Evolutionary conservation across 1,140 invertebrate genomes (phyloP).

Genomic region (Lineus longissimus): DNA sequence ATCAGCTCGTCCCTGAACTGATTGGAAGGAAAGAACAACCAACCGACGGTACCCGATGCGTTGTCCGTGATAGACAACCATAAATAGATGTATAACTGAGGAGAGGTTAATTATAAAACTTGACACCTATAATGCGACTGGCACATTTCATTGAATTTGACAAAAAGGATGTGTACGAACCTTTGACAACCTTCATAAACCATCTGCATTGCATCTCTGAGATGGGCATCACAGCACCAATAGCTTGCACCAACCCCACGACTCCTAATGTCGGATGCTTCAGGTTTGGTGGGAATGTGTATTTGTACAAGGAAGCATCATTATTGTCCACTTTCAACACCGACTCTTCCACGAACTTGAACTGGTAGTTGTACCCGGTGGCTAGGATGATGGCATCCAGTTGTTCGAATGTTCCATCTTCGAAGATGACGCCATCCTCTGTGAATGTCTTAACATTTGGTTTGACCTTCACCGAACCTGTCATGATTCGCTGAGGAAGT

Average conservation of each 20-base stretch:
- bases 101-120: too few species aligned
- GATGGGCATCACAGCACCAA: conserved; percentile 59
- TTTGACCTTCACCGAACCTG: conserved; percentile 52
- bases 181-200: conserved; percentile 31
- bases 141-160: too few species aligned
- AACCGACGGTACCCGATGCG: too few species aligned
- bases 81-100: too few species aligned
- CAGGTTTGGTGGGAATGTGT: conserved; percentile 54
- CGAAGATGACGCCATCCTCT: conserved; percentile 42
- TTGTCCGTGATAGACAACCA: too few species aligned
- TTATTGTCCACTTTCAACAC: conserved; percentile 39
- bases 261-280: conserved; percentile 52
- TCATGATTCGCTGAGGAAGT: conserved; percentile 56
- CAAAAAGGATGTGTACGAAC: too few species aligned
- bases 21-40: too few species aligned
- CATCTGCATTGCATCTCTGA: conserved; percentile 58
- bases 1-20: too few species aligned
- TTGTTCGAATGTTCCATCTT: conserved; percentile 34
- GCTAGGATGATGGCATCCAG: conserved; percentile 47
- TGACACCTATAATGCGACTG: too few species aligned
- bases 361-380: conserved; percentile 47
- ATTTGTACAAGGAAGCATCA: conserved; percentile 55
- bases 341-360: conserved; percentile 37
- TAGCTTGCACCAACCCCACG: conserved; percentile 58
- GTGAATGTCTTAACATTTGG: conserved; percentile 43